phyloP scores from a whole-genome alignment of 35 echinoderm and acorn worm species.

The Ptychodera flava region DNA sequence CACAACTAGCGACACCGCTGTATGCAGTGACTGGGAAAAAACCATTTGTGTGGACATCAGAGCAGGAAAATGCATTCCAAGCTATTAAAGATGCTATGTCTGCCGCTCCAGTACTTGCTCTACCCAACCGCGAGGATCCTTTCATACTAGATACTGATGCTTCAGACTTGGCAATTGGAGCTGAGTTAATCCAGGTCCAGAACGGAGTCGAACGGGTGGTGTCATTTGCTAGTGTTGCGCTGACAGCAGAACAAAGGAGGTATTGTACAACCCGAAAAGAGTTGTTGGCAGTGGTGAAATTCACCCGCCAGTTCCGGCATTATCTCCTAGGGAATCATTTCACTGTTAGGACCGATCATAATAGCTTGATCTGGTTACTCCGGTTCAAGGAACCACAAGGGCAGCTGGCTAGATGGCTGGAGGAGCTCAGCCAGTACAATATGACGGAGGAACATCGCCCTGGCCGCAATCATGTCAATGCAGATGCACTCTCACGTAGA shows the following conservation, averaged over 20 bases:
- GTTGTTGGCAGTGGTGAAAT: constrained; percentile 28
- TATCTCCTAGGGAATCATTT: constrained; percentile 32
- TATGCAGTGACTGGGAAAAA: constrained; percentile 23
- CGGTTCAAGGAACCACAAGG: constrained; percentile 18
- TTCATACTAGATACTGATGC: constrained; percentile 54
- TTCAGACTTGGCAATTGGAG: constrained; percentile 31
- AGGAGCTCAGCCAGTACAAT: constrained; percentile 28
- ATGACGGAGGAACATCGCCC: constrained; percentile 3
- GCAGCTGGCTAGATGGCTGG: constrained; percentile 16
- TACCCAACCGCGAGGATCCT: not conserved
- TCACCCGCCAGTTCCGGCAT: constrained; percentile 45
- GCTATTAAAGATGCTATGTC: not conserved
- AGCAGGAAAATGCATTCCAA: constrained; percentile 12
- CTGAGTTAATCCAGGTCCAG: constrained; percentile 39
- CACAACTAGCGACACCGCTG: constrained; percentile 17
- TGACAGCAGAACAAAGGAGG: constrained; percentile 20
- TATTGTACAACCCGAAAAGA: constrained; percentile 40
- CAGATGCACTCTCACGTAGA: constrained; percentile 11
- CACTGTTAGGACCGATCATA: constrained; percentile 21
- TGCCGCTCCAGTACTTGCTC: constrained; percentile 16
- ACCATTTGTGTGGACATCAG: constrained; percentile 17
- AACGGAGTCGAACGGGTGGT: constrained; percentile 29
- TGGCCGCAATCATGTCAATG: not conserved
- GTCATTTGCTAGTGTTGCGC: constrained; percentile 17
- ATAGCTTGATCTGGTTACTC: constrained; percentile 31